Conservation (phyloP, 2,888 invertebrate species). For the Acrobasis consociella region DNA sequence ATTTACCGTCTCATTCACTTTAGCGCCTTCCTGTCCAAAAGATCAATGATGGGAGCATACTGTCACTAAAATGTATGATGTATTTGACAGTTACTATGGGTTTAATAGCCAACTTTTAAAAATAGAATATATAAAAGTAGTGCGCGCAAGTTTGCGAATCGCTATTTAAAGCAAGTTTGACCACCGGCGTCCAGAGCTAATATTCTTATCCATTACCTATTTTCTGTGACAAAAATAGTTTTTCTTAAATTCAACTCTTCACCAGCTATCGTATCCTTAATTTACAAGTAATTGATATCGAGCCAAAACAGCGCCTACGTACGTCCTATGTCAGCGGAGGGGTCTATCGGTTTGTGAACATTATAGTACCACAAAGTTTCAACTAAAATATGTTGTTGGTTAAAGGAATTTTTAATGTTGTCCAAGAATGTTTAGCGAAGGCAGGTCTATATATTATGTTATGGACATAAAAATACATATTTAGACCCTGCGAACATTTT, state of each 20-base stretch:
- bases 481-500: background rate
- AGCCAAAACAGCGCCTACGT: constrained; percentile 59
- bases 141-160: constrained; percentile 25
- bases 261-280: constrained; percentile 60
- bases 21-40: background rate
- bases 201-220: constrained; percentile 55
- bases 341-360: constrained; percentile 7
- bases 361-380: constrained; percentile 16
- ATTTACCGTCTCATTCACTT: background rate
- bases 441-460: too few relatives aligned
- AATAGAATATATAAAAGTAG: constrained; percentile 14
- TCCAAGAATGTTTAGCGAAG: too few relatives aligned
- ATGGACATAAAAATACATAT: background rate
- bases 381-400: too few relatives aligned
- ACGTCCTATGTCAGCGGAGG: constrained; percentile 35
- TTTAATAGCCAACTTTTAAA: background rate
- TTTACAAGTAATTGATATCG: constrained; percentile 72
- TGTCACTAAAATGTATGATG: background rate
- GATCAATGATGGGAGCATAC: background rate
- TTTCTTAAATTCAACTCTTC: constrained; percentile 64
- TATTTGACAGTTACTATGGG: background rate
- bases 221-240: constrained; percentile 79
- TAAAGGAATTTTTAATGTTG: too few relatives aligned
- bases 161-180: constrained; percentile 50
- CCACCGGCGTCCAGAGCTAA: constrained; percentile 74